Conservation (phyloP, 2,113 vertebrate species). For the Morone chrysops region DNA sequence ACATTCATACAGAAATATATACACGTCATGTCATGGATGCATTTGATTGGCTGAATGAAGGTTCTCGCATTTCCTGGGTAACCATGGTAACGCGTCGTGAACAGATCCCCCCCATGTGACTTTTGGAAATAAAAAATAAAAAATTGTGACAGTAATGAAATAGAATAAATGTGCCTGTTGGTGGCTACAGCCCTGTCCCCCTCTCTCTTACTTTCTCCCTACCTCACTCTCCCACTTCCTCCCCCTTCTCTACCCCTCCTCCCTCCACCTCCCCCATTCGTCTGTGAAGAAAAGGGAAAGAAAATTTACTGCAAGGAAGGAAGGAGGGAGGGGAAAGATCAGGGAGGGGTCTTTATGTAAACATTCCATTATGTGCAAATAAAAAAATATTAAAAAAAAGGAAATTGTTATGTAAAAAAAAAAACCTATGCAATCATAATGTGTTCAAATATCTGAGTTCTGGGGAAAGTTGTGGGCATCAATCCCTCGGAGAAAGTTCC, state of each 20-base stretch:
- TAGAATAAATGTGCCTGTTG: constrained; percentile 55
- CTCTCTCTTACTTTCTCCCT: constrained; percentile 3
- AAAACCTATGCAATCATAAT: constrained; percentile 84
- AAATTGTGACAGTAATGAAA: constrained; percentile 27
- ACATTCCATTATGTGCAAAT: constrained; percentile 82
- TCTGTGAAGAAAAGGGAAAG: constrained; percentile 49
- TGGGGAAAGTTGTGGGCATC: constrained; percentile 40
- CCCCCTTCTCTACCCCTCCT: constrained; percentile 22
- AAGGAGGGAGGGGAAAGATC: constrained; percentile 23
- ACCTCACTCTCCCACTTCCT: constrained; percentile 5
- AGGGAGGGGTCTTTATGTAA: constrained; percentile 63
- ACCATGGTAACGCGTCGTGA: constrained; percentile 1
- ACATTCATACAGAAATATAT: neutral
- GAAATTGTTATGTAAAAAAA: constrained; percentile 76
- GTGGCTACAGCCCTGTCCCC: constrained; percentile 59
- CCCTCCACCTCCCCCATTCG: constrained; percentile 12
- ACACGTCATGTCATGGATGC: constrained; percentile 14
- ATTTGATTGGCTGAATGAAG: constrained; percentile 44
- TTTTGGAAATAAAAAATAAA: neutral
- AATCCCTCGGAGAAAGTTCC: constrained; percentile 22
- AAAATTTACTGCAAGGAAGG: constrained; percentile 30
- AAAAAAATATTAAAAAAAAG: constrained; percentile 47
- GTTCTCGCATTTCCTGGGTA: constrained; percentile 18
- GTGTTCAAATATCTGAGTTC: constrained; percentile 63
- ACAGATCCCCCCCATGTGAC: neutral